Evolutionary conservation across 2,797 vertebrate species (phyloP).

Genomic region (Orestias chungarensis): DNA sequence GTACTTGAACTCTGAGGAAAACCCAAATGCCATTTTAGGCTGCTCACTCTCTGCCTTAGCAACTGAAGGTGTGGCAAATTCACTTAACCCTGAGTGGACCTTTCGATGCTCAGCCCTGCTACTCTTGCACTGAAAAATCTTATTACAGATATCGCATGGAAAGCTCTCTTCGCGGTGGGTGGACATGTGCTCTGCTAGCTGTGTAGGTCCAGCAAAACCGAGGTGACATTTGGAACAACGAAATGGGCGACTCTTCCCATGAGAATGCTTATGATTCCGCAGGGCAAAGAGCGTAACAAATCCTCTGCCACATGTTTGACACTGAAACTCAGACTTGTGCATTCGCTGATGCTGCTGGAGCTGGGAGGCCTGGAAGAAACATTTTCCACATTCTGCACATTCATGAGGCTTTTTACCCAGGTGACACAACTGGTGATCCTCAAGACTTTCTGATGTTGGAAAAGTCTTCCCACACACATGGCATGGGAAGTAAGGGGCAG

Average conservation of each 20-base stretch:
- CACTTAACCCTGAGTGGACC: conserved; percentile 64
- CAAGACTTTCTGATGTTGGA: conserved; percentile 80
- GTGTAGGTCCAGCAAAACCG: conserved; percentile 72
- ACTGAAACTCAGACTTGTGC: conserved; percentile 85
- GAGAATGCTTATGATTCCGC: conserved; percentile 81
- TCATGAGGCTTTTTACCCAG: conserved; percentile 84
- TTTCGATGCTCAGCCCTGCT: conserved; percentile 82
- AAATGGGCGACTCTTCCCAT: conserved; percentile 76
- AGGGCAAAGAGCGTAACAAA: conserved; percentile 82
- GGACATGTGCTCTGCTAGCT: conserved; percentile 80
- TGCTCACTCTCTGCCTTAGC: conserved; percentile 30
- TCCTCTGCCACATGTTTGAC: conserved; percentile 80
- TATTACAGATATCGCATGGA: conserved; percentile 83
- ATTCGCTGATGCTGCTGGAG: conserved; percentile 83
- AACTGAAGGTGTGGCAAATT: conserved; percentile 38
- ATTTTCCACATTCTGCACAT: conserved; percentile 83
- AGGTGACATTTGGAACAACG: conserved; percentile 80
- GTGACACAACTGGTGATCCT: conserved; percentile 85
- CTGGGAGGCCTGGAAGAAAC: conserved; percentile 80
- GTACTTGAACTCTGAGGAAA: conserved; percentile 69
- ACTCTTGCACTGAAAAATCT: conserved; percentile 78
- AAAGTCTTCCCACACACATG: conserved; percentile 87
- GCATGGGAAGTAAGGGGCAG: conserved; percentile 84
- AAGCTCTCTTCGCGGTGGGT: conserved; percentile 83
- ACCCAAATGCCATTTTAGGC: conserved; percentile 23